Conservation (phyloP, 2,113 vertebrate species). For the Psilopsiagon aymara region DNA sequence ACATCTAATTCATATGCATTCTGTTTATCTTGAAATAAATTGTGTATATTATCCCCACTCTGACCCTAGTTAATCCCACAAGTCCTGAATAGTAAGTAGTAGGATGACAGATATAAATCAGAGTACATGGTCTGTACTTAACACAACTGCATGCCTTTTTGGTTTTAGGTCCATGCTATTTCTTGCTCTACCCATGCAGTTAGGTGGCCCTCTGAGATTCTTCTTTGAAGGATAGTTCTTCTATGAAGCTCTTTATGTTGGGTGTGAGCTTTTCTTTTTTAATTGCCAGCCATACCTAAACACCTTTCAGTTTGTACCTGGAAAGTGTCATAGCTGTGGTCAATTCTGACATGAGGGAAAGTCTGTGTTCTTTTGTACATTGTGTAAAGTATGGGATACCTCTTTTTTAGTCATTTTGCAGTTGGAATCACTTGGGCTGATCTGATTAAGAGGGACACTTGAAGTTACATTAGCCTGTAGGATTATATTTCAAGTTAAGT, state of each 20-base stretch:
- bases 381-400: background rate
- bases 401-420: background rate
- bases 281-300: background rate
- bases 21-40: background rate
- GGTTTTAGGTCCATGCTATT: background rate
- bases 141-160: background rate
- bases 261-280: background rate
- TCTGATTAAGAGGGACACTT: background rate
- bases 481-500: background rate
- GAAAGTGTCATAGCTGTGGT: background rate
- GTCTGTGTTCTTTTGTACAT: background rate
- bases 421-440: background rate
- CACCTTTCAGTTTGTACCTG: background rate
- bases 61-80: background rate
- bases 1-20: background rate
- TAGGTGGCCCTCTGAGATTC: background rate
- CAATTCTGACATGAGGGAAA: background rate
- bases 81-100: background rate
- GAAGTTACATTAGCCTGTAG: background rate
- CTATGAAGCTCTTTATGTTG: background rate
- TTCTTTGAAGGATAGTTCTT: background rate
- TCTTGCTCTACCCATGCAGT: background rate
- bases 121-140: rapidly evolving
- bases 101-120: background rate
- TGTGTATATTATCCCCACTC: background rate